Conservation (phyloP, 2,797 vertebrate genomes). For the Orestias chungarensis region DNA sequence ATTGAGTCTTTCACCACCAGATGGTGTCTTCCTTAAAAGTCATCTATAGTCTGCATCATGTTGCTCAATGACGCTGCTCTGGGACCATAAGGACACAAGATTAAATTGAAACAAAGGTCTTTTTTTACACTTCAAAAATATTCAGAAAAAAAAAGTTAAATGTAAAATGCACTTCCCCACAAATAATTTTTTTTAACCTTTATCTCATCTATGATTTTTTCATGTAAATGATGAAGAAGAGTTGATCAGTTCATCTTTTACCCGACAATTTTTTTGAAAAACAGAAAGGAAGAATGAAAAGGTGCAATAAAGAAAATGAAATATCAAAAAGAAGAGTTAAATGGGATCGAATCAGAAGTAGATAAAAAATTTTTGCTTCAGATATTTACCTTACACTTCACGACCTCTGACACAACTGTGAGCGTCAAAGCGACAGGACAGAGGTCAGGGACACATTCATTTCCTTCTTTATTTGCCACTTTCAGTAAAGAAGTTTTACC, state of each 20-base stretch:
- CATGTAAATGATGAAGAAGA: no score
- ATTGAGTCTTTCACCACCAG: constrained; percentile 75
- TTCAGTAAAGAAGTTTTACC: background rate
- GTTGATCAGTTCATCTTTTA: constrained; percentile 60
- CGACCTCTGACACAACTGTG: no score
- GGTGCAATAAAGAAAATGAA: constrained; percentile 38
- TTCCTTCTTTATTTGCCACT: constrained; percentile 28
- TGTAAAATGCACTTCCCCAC: constrained; percentile 4
- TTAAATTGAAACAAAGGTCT: constrained; percentile 33
- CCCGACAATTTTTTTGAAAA: constrained; percentile 49
- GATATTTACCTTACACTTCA: no score
- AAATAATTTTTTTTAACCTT: no score
- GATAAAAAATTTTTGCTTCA: constrained; percentile 27
- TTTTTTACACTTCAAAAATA: constrained; percentile 30
- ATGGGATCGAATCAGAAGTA: constrained; percentile 27
- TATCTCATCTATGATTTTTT: background rate
- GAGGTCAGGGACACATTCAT: constrained; percentile 10
- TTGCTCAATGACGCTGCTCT: constrained; percentile 24
- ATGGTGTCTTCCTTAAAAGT: constrained; percentile 63
- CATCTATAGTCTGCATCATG: constrained; percentile 31
- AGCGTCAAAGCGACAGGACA: constrained; percentile 74
- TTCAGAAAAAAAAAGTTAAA: constrained; percentile 25
- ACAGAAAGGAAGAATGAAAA: constrained; percentile 19
- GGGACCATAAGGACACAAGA: constrained; percentile 40
- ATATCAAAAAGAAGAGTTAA: constrained; percentile 54